Conservation (phyloP, 2,888 invertebrate genomes). For the Hyposoter dolosus region DNA sequence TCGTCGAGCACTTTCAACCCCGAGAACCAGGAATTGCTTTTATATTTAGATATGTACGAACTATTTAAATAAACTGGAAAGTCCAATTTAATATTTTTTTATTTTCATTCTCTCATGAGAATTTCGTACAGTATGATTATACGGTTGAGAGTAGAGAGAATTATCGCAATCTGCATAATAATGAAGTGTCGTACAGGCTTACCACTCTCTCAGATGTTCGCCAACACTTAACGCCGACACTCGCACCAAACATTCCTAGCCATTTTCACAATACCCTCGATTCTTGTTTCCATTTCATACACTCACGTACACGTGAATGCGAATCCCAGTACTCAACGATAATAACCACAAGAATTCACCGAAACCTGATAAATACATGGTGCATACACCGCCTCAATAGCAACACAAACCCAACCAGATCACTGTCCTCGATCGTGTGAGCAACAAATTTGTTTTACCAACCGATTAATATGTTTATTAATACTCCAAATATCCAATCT, state of each 20-base stretch:
- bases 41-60: conserved; percentile 28
- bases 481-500: background rate
- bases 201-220: conserved; percentile 21
- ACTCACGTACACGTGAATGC: background rate
- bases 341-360: background rate
- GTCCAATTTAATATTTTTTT: background rate
- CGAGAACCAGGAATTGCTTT: conserved; percentile 50
- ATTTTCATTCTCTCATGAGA: background rate
- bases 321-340: background rate
- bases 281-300: background rate
- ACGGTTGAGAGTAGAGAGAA: conserved; percentile 21
- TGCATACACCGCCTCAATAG: background rate
- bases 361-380: background rate
- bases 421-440: background rate
- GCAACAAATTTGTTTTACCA: background rate
- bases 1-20: conserved; percentile 31
- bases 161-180: conserved; percentile 43
- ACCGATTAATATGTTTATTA: background rate
- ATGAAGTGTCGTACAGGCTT: conserved; percentile 16
- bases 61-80: conserved; percentile 27
- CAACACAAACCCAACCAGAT: background rate
- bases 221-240: conserved; percentile 34
- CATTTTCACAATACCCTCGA: conserved; percentile 25
- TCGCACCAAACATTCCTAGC: background rate
- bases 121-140: conserved; percentile 14